Evolutionary conservation across 1,140 invertebrate species (phyloP).

Genomic region (Geopemphigus sp.): DNA sequence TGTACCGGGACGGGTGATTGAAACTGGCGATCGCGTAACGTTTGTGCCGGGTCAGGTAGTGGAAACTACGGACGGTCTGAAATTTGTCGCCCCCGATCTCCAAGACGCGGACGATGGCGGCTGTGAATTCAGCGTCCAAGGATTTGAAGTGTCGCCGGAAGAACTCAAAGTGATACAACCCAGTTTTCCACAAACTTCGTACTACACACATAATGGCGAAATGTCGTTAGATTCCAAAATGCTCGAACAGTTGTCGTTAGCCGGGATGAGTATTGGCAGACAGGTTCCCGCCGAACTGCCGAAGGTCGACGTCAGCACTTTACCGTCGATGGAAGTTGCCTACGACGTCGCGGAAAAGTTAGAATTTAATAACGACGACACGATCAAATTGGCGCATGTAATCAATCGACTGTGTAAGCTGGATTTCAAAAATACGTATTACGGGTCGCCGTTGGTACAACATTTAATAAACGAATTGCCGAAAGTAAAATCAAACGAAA

Average conservation of each 20-base stretch:
- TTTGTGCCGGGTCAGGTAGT: constrained; percentile 72
- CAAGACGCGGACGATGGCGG: constrained; percentile 63
- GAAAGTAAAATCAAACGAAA: constrained; percentile 13
- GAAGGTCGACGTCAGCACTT: constrained; percentile 60
- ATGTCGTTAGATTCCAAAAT: constrained; percentile 67
- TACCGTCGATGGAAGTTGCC: constrained; percentile 57
- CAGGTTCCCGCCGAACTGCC: constrained; percentile 64
- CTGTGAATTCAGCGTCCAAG: constrained; percentile 70
- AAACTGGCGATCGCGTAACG: constrained; percentile 66
- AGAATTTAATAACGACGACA: constrained; percentile 54
- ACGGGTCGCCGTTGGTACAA: constrained; percentile 35
- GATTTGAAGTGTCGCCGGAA: constrained; percentile 71
- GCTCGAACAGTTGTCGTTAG: constrained; percentile 67
- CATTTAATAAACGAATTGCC: constrained; percentile 26
- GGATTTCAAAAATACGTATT: constrained; percentile 24
- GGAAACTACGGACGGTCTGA: constrained; percentile 68
- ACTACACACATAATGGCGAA: constrained; percentile 60
- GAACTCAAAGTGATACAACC: constrained; percentile 66
- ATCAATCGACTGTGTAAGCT: constrained; percentile 43
- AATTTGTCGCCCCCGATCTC: constrained; percentile 70
- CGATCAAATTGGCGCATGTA: constrained; percentile 42
- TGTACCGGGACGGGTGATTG: constrained; percentile 69
- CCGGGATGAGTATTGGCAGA: constrained; percentile 68
- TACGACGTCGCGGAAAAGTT: constrained; percentile 57
- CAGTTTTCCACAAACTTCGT: constrained; percentile 54